Evolutionary conservation across 2,113 vertebrate genomes (phyloP).

Genomic region (Anoura caudifer): DNA sequence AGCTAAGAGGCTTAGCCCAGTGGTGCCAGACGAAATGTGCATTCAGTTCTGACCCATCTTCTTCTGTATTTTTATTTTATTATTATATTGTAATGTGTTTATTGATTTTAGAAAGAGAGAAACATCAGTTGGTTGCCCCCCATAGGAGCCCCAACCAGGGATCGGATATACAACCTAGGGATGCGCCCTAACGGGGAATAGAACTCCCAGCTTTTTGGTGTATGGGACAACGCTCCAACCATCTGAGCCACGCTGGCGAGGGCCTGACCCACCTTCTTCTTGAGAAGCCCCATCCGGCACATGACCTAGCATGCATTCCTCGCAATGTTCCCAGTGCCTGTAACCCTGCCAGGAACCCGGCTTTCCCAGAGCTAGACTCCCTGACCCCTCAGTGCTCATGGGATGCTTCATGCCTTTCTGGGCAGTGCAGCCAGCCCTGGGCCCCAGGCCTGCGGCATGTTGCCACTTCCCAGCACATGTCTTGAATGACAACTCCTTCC

Average conservation of each 20-base stretch:
- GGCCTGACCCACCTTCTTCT: neutral
- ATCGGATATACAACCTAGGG: no score
- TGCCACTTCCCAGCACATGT: neutral
- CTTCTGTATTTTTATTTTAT: neutral
- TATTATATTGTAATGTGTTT: no score
- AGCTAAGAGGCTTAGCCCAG: no score
- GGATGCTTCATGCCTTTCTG: neutral
- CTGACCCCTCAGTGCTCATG: accelerated
- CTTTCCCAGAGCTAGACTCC: neutral
- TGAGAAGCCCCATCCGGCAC: no score
- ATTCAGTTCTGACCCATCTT: neutral
- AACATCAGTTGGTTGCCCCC: no score
- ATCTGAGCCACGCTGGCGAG: no score
- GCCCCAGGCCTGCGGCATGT: neutral
- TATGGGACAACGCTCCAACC: no score
- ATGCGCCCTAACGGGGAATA: no score
- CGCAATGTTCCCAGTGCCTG: neutral
- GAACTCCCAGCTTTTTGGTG: no score
- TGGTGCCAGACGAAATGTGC: no score
- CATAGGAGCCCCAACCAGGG: no score
- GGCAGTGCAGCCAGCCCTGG: neutral
- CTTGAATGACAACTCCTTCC: neutral
- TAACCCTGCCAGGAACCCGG: neutral
- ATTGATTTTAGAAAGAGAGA: no score
- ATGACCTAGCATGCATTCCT: neutral